phyloP scores from a whole-genome alignment of 2,888 invertebrate species.

The Abrostola tripartita region DNA sequence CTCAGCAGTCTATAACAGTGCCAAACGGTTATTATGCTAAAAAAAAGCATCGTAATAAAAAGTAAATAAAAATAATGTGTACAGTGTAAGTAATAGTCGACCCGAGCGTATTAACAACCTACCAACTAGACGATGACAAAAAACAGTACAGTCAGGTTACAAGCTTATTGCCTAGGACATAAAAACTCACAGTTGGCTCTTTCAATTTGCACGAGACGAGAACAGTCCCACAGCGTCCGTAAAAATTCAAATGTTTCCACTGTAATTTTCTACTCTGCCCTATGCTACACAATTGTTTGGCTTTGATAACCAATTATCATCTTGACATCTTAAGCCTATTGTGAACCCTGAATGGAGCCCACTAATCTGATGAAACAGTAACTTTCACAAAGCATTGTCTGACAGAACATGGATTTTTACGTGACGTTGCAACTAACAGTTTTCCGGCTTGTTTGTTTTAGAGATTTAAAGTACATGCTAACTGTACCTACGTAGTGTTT shows the following conservation, averaged over 20 bases:
- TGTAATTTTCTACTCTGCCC: conserved; percentile 32
- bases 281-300: conserved; percentile 51
- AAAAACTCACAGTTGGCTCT: conserved; percentile 18
- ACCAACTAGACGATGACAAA: background rate
- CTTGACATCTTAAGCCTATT: conserved; percentile 58
- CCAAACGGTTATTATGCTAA: no score
- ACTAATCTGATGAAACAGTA: conserved; percentile 65
- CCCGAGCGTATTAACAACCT: background rate
- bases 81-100: background rate
- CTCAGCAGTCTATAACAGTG: no score
- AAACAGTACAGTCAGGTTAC: background rate
- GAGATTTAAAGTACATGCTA: conserved; percentile 32
- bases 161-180: conserved; percentile 7
- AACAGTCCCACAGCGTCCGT: conserved; percentile 20
- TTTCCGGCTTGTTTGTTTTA: conserved; percentile 28
- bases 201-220: conserved; percentile 19
- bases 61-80: no score
- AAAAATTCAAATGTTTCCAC: conserved; percentile 37
- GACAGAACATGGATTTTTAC: conserved; percentile 52
- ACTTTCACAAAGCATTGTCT: conserved; percentile 63
- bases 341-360: conserved; percentile 57
- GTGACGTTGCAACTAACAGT: conserved; percentile 46
- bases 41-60: no score
- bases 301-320: conserved; percentile 67
- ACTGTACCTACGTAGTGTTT: conserved; percentile 7